Conservation (phyloP, 1,140 invertebrate genomes). For the Heliconius melpomene region DNA sequence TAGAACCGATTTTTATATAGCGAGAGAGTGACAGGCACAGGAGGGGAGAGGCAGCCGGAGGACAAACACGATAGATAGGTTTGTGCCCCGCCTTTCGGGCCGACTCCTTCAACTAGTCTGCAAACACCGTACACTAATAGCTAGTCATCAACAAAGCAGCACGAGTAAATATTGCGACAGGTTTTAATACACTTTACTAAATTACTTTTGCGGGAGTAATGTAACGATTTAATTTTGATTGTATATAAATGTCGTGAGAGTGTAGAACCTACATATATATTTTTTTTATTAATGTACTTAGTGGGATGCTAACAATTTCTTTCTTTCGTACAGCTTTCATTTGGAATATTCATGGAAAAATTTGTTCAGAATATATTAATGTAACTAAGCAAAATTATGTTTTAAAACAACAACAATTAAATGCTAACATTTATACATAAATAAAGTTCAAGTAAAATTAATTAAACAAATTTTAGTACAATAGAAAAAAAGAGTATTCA, state of each 20-base stretch:
- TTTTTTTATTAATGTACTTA: too few relatives aligned
- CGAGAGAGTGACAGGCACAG: constrained; percentile 20
- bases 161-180: constrained; percentile 34
- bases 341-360: too few relatives aligned
- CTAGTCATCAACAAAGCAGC: constrained; percentile 25
- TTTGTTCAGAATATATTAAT: too few relatives aligned
- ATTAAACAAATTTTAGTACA: too few relatives aligned
- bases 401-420: too few relatives aligned
- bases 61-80: constrained; percentile 22
- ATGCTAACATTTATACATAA: too few relatives aligned
- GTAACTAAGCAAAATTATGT: too few relatives aligned
- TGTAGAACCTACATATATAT: too few relatives aligned
- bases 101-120: constrained; percentile 35
- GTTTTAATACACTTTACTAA: constrained; percentile 29
- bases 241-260: not conserved
- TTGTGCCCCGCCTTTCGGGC: constrained; percentile 26
- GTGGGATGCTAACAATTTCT: too few relatives aligned
- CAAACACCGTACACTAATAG: constrained; percentile 39
- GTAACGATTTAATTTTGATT: not conserved
- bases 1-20: constrained; percentile 55
- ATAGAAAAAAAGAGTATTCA: too few relatives aligned
- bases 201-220: constrained; percentile 28
- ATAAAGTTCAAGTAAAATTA: too few relatives aligned
- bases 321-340: too few relatives aligned
- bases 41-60: constrained; percentile 13